Evolutionary conservation across 2,797 vertebrate species (phyloP), one percentile per base, ranked within the genome.

Genomic region (Leptatherina wallacei): DNA sequence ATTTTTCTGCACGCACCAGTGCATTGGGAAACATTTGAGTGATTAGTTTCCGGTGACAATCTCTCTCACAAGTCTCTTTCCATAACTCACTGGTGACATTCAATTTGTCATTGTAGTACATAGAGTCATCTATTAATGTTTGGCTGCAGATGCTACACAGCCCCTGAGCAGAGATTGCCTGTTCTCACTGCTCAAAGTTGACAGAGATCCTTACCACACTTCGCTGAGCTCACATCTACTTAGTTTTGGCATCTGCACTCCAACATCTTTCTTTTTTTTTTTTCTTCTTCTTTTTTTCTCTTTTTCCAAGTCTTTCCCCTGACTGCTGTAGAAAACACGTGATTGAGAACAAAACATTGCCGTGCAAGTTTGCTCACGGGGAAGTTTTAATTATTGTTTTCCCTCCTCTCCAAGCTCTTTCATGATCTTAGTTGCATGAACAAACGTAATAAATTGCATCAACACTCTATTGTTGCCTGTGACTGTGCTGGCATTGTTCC

Each of bases 71-170:
- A 62, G 57, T 80, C 72, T 80, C 65, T 62, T 69, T 68, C 71
- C 80, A 88, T 93, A 88, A 89, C 75, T 94, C 88, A 93, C 87
- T 29, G 64, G 80, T 89, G 85, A 78, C 89, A 85, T 89, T 87
- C 78, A 86, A 89, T 91, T 89, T 90, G 84, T 92, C 87, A 88
- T 51, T 4, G 14, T 82, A 54, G 61, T 65, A 69, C 77, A 81
- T 24, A 18, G 57, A 58, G 73, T 86, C 79, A 82, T 91, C 54
- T 87, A 56, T 90, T 83, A 78, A 75, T 60, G 88, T 81, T 77
- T 78, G 72, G 67, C 80, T 85, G 84, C 81, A 91, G 78, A 89
- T 82, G 83, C 75, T 73, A 70, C 80, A 75, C 64, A 76, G 80
- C 64, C 84, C 72, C 69, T 67, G 65, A 83, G 79, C 74, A 56